A percentile compares a stretch with the other conserved stretches of the same genome.
Evolutionary conservation across 1,140 invertebrate genomes (phyloP).

Genomic region (Wasmannia auropunctata): DNA sequence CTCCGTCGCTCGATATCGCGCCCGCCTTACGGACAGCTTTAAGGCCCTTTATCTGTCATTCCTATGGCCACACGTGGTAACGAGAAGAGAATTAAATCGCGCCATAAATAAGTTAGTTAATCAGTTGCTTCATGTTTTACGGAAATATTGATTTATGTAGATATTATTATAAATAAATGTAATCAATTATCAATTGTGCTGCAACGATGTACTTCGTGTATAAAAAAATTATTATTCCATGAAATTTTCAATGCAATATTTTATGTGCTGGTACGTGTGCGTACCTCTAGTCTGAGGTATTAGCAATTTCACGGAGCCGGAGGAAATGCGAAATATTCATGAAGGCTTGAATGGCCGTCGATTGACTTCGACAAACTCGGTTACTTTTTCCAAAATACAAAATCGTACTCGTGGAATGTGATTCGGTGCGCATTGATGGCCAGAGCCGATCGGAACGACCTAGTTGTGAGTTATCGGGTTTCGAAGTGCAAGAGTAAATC

Average conservation of each 20-base stretch:
- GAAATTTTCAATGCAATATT: neutral
- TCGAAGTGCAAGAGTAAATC: conserved; percentile 56
- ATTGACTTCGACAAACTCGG: conserved; percentile 20
- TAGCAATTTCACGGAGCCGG: neutral
- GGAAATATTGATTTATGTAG: too few species aligned
- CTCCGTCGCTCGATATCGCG: neutral
- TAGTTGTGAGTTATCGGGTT: conserved; percentile 56
- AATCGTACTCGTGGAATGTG: conserved; percentile 41
- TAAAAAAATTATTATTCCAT: conserved; percentile 4
- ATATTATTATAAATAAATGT: neutral
- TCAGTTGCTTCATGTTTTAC: too few species aligned
- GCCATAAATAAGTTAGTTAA: too few species aligned
- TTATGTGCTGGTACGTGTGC: too few species aligned
- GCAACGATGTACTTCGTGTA: neutral
- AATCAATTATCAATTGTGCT: neutral
- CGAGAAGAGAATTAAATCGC: neutral
- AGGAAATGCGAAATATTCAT: conserved; percentile 39
- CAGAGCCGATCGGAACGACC: conserved; percentile 47
- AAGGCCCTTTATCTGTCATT: neutral
- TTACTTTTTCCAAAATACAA: conserved; percentile 38
- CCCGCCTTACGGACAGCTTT: neutral
- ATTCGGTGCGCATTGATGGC: conserved; percentile 51
- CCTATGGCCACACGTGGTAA: neutral
- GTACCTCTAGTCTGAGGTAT: neutral
- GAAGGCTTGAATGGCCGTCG: neutral